phyloP scores from a whole-genome alignment of 2,797 vertebrate species.

The Tachyglossus aculeatus region DNA sequence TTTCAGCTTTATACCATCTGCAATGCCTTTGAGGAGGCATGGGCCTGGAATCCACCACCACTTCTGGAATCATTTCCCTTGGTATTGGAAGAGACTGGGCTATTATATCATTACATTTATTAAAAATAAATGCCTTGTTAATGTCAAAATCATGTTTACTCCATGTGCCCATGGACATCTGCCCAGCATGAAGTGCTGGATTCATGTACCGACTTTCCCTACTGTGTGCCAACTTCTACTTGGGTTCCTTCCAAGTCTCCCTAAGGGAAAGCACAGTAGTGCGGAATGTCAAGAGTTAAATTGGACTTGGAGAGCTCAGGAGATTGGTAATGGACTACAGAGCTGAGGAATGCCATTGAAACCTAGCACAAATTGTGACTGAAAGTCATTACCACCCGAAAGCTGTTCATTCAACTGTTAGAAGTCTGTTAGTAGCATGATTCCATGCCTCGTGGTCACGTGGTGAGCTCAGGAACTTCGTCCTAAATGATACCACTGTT shows the following conservation, averaged over 20 bases:
- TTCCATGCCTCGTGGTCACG: constrained; percentile 1
- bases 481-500: neutral
- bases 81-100: neutral
- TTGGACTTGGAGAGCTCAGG: neutral
- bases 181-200: constrained; percentile 1
- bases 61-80: neutral
- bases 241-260: neutral
- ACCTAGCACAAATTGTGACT: constrained; percentile 20
- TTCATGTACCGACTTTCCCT: constrained; percentile 3
- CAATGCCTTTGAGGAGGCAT: too few relatives aligned
- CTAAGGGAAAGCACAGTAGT: constrained; percentile 9
- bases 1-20: too few relatives aligned
- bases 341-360: neutral
- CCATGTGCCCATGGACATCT: neutral
- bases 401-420: constrained; percentile 19
- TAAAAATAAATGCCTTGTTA: neutral
- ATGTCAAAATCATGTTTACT: neutral
- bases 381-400: constrained; percentile 44
- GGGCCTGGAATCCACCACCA: too few relatives aligned
- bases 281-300: constrained; percentile 15
- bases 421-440: constrained; percentile 21
- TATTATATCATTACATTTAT: neutral
- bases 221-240: neutral
- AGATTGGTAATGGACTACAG: constrained; percentile 13
- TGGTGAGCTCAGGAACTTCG: neutral